Percentiles rank a stretch among this genome's conserved stretches.
phyloP scores from a whole-genome alignment of 1,140 invertebrate species.

The Euwallacea similis region DNA sequence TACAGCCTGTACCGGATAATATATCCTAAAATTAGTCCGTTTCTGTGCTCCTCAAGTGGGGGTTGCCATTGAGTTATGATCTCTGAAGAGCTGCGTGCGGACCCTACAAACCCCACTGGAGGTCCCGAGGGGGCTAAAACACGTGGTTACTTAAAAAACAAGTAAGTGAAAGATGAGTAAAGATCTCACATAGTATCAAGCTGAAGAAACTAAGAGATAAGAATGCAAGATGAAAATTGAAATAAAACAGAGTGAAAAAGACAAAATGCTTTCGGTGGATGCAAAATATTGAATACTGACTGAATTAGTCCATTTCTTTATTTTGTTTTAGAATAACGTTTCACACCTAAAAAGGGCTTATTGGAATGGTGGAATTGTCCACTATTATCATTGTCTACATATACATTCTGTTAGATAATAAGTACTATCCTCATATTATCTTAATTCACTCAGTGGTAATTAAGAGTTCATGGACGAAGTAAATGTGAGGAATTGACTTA shows the following conservation, averaged over 20 bases:
- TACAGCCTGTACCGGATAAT: constrained; percentile 86
- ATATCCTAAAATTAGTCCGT: constrained; percentile 93
- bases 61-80: constrained; percentile 98
- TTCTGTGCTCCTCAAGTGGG: constrained; percentile 88
- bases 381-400: too few species aligned
- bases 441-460: too few species aligned
- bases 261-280: constrained; percentile 3
- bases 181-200: not conserved
- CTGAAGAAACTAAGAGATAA: not conserved
- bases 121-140: constrained; percentile 82
- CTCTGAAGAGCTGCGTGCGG: constrained; percentile 88
- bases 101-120: constrained; percentile 86
- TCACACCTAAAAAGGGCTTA: too few species aligned
- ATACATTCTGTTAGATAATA: too few species aligned
- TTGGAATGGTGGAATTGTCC: too few species aligned
- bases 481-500: too few species aligned
- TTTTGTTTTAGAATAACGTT: too few species aligned
- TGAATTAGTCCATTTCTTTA: too few species aligned
- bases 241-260: not conserved
- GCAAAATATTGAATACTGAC: constrained; percentile 5
- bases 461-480: too few species aligned
- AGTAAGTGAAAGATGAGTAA: not conserved
- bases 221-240: not conserved
- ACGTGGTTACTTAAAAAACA: not conserved
- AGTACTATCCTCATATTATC: too few species aligned